Conservation (phyloP, 2,888 invertebrate genomes). For the Rhogogaster chlorosoma region DNA sequence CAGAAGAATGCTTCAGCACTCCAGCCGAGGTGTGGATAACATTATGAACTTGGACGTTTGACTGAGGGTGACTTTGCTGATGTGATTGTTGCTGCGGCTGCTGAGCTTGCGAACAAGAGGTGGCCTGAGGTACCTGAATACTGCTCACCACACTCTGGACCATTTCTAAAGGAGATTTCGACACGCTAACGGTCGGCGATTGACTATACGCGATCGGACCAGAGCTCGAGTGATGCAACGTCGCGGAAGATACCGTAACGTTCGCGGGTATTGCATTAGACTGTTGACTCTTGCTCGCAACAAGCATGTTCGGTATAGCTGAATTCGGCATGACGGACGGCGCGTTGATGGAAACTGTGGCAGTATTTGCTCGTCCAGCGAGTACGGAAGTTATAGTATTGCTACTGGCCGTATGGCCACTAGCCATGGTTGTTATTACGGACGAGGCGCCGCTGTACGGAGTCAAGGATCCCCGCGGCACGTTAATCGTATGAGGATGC, state of each 20-base stretch:
- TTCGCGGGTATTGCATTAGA: constrained; percentile 78
- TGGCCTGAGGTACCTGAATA: constrained; percentile 81
- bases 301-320: constrained; percentile 72
- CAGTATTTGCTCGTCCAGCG: constrained; percentile 88
- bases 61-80: constrained; percentile 68
- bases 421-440: constrained; percentile 83
- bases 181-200: constrained; percentile 75
- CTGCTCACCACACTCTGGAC: constrained; percentile 88
- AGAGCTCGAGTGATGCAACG: constrained; percentile 60
- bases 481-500: constrained; percentile 72
- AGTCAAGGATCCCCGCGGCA: constrained; percentile 65
- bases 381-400: constrained; percentile 91
- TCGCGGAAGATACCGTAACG: constrained; percentile 68
- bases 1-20: constrained; percentile 78
- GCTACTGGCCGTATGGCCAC: constrained; percentile 87
- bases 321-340: constrained; percentile 78
- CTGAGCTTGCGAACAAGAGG: constrained; percentile 68
- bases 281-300: constrained; percentile 75
- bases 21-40: constrained; percentile 71
- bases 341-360: constrained; percentile 87
- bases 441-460: constrained; percentile 71
- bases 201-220: constrained; percentile 63
- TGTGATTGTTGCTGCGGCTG: constrained; percentile 67
- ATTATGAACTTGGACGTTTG: constrained; percentile 72
- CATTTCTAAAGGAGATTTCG: constrained; percentile 87